Evolutionary conservation across 2,888 invertebrate genomes (phyloP).

Genomic region (Hypomecis atomaria): DNA sequence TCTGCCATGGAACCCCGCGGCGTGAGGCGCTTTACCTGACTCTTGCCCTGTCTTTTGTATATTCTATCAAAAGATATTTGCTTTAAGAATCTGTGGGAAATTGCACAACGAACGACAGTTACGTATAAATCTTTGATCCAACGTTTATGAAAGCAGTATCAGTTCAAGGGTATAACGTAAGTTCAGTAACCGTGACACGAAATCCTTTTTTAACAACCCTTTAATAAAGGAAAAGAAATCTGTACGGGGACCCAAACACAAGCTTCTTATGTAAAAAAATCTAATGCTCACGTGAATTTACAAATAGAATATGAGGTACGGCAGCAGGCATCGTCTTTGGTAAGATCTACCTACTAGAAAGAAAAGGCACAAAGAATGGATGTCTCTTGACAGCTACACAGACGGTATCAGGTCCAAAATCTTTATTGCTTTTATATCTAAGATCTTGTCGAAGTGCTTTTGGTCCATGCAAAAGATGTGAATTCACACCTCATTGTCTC

Average conservation of each 20-base stretch:
- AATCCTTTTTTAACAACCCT: slow-evolving; percentile 66
- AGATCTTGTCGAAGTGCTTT: slow-evolving; percentile 41
- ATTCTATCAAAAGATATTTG: slow-evolving; percentile 75
- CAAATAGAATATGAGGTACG: slow-evolving; percentile 15
- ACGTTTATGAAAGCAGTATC: slow-evolving; percentile 60
- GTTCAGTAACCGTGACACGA: slow-evolving; percentile 56
- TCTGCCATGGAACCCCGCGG: slow-evolving; percentile 76
- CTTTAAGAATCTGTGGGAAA: slow-evolving; percentile 80
- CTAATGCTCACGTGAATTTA: slow-evolving; percentile 20
- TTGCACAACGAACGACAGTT: slow-evolving; percentile 74
- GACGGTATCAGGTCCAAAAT: slow-evolving; percentile 39
- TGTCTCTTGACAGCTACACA: slow-evolving; percentile 11
- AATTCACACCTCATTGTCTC: slow-evolving; percentile 76
- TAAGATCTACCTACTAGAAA: slow-evolving; percentile 1
- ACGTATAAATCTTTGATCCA: slow-evolving; percentile 63
- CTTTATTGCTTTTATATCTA: slow-evolving; percentile 53
- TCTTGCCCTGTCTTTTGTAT: slow-evolving; percentile 81
- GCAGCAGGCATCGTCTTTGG: slow-evolving; percentile 1
- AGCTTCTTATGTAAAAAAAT: slow-evolving; percentile 13
- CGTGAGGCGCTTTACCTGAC: slow-evolving; percentile 81
- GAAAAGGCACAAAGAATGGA: slow-evolving; percentile 16
- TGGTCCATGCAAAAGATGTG: slow-evolving; percentile 59
- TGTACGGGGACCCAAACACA: slow-evolving; percentile 46
- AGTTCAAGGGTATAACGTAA: slow-evolving; percentile 49
- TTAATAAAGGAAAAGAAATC: slow-evolving; percentile 61